Percentiles rank a stretch among this genome's conserved stretches.
These are phyloP conservation scores for Boloria euphrosyne DNA, from an alignment of 2,888 invertebrate species.

Conservation along the genomic window DNA sequence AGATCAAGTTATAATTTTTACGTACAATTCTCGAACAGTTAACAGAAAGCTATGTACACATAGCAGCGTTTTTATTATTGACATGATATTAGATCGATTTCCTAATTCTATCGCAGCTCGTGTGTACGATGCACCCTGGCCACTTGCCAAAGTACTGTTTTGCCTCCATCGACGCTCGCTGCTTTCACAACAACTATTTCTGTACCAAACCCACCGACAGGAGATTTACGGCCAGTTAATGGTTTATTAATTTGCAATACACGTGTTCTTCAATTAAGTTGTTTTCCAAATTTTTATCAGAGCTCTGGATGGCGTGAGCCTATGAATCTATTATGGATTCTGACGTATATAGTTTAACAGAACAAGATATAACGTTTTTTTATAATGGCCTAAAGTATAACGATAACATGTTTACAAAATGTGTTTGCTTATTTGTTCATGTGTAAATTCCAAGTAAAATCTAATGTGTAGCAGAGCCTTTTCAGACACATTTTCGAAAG, in stretches of 20 bases:
- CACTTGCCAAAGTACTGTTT: slow-evolving; percentile 52
- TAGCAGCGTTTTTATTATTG: slow-evolving; percentile 15
- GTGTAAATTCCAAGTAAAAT: too few species aligned
- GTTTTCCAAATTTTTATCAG: slow-evolving; percentile 19
- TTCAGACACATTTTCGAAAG: too few species aligned
- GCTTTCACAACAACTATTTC: slow-evolving; percentile 53
- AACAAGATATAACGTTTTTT: too few species aligned
- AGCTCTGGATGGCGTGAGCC: background rate
- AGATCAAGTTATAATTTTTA: too few species aligned
- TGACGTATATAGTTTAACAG: too few species aligned
- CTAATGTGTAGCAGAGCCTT: too few species aligned
- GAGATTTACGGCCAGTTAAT: slow-evolving; percentile 60
- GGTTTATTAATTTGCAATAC: slow-evolving; percentile 54
- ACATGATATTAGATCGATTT: slow-evolving; percentile 11
- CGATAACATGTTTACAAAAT: too few species aligned
- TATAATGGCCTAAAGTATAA: too few species aligned
- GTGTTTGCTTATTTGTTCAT: too few species aligned
- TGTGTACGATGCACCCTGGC: slow-evolving; percentile 46
- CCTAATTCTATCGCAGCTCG: slow-evolving; percentile 27
- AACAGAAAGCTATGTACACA: background rate
- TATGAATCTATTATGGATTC: too few species aligned
- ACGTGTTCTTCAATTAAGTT: slow-evolving; percentile 41
- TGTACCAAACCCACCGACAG: slow-evolving; percentile 41
- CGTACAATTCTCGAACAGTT: too few species aligned
- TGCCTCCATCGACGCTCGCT: slow-evolving; percentile 51